Evolutionary conservation across 2,888 invertebrate genomes (phyloP).

Genomic region (Metallyticus violacea): DNA sequence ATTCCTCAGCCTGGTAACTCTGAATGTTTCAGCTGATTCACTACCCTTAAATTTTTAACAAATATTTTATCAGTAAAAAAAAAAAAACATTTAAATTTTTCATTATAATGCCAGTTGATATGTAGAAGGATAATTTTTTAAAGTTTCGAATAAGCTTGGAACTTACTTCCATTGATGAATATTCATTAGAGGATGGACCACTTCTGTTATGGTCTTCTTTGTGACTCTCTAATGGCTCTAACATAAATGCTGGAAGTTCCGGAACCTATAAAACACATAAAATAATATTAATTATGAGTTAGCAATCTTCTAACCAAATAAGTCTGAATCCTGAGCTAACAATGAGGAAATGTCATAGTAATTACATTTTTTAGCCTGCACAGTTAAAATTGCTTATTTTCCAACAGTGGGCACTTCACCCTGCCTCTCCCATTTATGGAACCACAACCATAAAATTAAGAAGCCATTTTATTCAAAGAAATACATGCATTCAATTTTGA

Average conservation of each 20-base stretch:
- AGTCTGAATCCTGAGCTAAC: too few relatives aligned
- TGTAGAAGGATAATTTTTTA: too few relatives aligned
- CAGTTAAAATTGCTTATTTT: too few relatives aligned
- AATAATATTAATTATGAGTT: background rate
- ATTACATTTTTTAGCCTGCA: too few relatives aligned
- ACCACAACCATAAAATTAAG: too few relatives aligned
- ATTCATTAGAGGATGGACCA: slow-evolving; percentile 33
- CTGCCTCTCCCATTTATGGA: too few relatives aligned
- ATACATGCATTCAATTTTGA: too few relatives aligned
- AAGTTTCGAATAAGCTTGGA: background rate
- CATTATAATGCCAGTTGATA: too few relatives aligned
- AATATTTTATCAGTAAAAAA: background rate
- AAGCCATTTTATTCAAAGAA: too few relatives aligned
- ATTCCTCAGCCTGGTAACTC: slow-evolving; percentile 60
- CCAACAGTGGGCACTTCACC: too few relatives aligned
- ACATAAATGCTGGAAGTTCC: slow-evolving; percentile 77
- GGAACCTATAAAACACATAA: slow-evolving; percentile 47
- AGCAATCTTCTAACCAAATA: background rate
- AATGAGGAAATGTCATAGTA: too few relatives aligned
- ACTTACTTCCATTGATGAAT: slow-evolving; percentile 29
- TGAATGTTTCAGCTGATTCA: slow-evolving; percentile 25
- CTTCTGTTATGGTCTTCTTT: slow-evolving; percentile 41
- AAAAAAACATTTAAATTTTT: too few relatives aligned
- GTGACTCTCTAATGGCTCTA: slow-evolving; percentile 49
- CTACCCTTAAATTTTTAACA: slow-evolving; percentile 10